Conservation (phyloP, 2,888 invertebrate genomes). For the Sesia bembeciformis region DNA sequence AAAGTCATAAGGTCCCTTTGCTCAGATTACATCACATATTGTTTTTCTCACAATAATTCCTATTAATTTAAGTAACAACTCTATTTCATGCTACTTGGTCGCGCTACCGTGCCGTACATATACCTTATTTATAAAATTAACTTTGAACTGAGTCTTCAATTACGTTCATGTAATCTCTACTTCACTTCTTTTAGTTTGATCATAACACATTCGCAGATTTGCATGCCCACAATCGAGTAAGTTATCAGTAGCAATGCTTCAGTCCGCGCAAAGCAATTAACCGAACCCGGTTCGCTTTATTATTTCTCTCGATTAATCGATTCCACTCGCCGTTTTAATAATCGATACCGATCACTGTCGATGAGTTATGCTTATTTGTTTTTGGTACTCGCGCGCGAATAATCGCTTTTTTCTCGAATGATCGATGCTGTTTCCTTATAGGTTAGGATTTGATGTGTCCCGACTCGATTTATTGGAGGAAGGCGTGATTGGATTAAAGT, state of each 20-base stretch:
- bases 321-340: conserved; percentile 51
- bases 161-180: too few species aligned
- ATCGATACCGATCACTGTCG: conserved; percentile 54
- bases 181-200: background rate
- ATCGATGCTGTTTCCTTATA: background rate
- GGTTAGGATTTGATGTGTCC: background rate
- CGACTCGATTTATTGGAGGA: background rate
- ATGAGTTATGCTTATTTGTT: conserved; percentile 66
- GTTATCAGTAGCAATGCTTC: conserved; percentile 46
- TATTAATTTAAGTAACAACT: too few species aligned
- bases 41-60: too few species aligned
- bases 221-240: conserved; percentile 28
- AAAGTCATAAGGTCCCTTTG: too few species aligned
- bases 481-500: background rate
- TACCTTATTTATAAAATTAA: too few species aligned
- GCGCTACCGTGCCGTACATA: too few species aligned
- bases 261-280: conserved; percentile 62
- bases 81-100: too few species aligned
- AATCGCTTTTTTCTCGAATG: background rate
- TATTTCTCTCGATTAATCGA: conserved; percentile 61
- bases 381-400: conserved; percentile 16
- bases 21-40: too few species aligned
- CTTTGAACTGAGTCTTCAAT: too few species aligned
- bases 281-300: conserved; percentile 43
- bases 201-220: conserved; percentile 4